Base-by-base conservation (phyloP, 2,888 invertebrate genomes). In the Folsomia candida region DNA sequence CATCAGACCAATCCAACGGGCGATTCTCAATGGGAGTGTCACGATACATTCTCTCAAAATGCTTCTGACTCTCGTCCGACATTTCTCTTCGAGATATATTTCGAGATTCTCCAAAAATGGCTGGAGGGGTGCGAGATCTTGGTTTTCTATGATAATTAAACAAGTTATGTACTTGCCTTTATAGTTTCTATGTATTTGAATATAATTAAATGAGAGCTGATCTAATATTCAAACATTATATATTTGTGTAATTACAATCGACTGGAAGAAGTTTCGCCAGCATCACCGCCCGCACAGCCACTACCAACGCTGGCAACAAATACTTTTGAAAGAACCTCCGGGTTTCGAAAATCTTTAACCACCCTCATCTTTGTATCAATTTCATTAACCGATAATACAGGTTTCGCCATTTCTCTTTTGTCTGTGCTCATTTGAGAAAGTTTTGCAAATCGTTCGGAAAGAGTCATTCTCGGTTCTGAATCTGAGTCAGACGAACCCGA, bases 381-480 rank as follows among this genome's bases (percentile, higher is more conserved):
- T 70, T 79, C 79, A 67, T 76, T 75, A 2, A 75, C 67, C n/a
- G 76, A 68, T 22, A 79, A 47, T 1, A 77, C 37, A 14, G 79
- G 76, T 69, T 79, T 79, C 2, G 79, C 92, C 82, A 93, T 89
- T 66, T 92, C 90, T n/a, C 90, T 87, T 14, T 93, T 86, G 83
- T 93, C 93, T 2, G 91, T 90, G 20, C 67, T 70, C 65, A 61
- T 69, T 81, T 93, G 93, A 25, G 93, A 93, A 89, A 94, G 92
- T 86, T 93, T 93, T 75, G 93, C 93, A 84, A 94, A 94, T 25
- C 87, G 87, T 83, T 94, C 93, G 0, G 93, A 93, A 18, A 94
- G 85, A 0, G 93, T 93, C 81, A 94, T 84, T 71, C 89, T 87
- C 79, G 81, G 83, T 25, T 89, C 88, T 6, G 88, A 87, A 59